phyloP scores from a whole-genome alignment of 2,888 invertebrate genomes.

The Linnaemya tessellans region DNA sequence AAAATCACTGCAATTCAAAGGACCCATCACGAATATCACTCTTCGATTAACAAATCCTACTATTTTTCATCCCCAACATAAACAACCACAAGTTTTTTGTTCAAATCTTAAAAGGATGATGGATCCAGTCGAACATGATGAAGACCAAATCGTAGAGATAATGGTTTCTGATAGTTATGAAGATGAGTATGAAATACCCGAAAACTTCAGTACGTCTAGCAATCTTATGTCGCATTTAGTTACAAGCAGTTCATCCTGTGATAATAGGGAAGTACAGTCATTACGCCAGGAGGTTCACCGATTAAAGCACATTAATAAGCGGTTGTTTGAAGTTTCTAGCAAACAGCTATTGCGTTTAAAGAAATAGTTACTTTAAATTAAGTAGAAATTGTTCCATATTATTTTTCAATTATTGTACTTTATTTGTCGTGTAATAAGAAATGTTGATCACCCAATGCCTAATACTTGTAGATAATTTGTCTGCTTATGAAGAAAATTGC shows the following conservation, averaged over 20 bases:
- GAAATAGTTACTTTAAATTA: slow-evolving; percentile 25
- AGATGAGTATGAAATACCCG: slow-evolving; percentile 35
- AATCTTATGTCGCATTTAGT: not conserved
- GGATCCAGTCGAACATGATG: slow-evolving; percentile 82
- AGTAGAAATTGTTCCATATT: not conserved
- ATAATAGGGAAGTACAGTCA: slow-evolving; percentile 63
- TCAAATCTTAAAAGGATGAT: slow-evolving; percentile 87
- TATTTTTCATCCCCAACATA: slow-evolving; percentile 85
- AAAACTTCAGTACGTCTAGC: not conserved
- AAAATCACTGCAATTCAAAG: slow-evolving; percentile 88
- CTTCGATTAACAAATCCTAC: slow-evolving; percentile 86
- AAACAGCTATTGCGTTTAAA: slow-evolving; percentile 82
- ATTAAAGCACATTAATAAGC: slow-evolving; percentile 84
- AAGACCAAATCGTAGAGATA: slow-evolving; percentile 84
- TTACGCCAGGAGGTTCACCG: slow-evolving; percentile 70
- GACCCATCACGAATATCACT: slow-evolving; percentile 89
- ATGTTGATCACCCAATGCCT: slow-evolving; percentile 45
- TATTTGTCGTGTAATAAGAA: slow-evolving; percentile 60
- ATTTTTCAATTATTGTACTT: slow-evolving; percentile 36
- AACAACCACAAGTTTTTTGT: slow-evolving; percentile 85
- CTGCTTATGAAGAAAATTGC: not conserved
- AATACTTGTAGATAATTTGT: slow-evolving; percentile 64
- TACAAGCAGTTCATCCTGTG: slow-evolving; percentile 7
- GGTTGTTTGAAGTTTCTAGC: slow-evolving; percentile 85
- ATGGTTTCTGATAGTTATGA: slow-evolving; percentile 73